Base-by-base conservation (phyloP, 2,888 invertebrate genomes). In the Girardia tigrina region DNA sequence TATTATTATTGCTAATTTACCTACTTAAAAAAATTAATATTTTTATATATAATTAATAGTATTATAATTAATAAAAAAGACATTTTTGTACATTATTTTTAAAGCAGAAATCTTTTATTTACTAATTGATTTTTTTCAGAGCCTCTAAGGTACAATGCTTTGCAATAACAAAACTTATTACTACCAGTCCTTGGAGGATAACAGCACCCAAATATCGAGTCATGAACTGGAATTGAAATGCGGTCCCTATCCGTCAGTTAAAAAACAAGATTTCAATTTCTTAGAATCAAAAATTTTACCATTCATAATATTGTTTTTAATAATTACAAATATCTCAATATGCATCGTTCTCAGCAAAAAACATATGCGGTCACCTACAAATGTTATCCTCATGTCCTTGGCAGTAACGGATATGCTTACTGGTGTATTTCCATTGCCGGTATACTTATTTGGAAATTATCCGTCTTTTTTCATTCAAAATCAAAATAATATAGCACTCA, bases 321-420 rank as follows among this genome's bases (percentile, higher is more conserved):
- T 91, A n/a, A 88, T 92, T 1, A 91, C 92, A 71, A 94, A 94
- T 85, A 90, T 92, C 0, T 86, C 94, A 8, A 91, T 94, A 78
- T 92, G 93, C 16, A 88, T 93, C 36, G 93, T 94, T 0, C 87
- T 94, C 29, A 90, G 91, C 77, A 90, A 91, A 79, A 87, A 90
- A 36, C 92, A 93, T 84, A 94, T 94, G 94, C 84, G 90, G 28
- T 91, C 91, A 0, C 92, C 93, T 0, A 93, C 93, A 2, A 93
- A 93, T 85, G 88, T 90, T n/a, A 90, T 93, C 0, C 87, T 94
- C 0, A 90, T 92, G 88, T 91, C 90, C n/a, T 94, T 94, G 92
- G 94, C 94, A 0, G 87, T 94, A 1, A 91, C 92, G 79, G 94
- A 94, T 85, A 90, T 93, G 89, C 89, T 93, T 83, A 94, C 94